Base-by-base conservation (phyloP, 2,888 invertebrate genomes). In the Amorpha juglandis region DNA sequence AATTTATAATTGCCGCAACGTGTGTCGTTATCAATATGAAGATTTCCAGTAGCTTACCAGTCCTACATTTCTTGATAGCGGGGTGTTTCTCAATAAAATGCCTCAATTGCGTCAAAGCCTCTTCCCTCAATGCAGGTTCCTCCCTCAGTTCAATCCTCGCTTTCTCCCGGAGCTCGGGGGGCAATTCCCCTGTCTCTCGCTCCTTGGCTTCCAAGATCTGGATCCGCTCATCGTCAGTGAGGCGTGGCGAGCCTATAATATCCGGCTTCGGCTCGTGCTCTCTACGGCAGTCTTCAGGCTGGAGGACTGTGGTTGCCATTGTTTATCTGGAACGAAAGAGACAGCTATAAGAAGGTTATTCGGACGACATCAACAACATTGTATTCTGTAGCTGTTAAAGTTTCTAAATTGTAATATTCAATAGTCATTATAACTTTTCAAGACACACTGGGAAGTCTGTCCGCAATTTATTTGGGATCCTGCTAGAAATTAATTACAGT, bases 51-150 rank as follows among this genome's bases (percentile, higher is more conserved):
- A 1, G 27, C 86, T 85, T 78, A 96, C 96, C 96, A 71, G 96
- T 97, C 70, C 98, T 94, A 84, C 98, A 98, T 78, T 95, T 95
- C 77, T 95, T 96, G 73, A 98, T 98, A 66, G 95, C 94, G 0
- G 97, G 96, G 89, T 98, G 97, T 84, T 97, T 97, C 63, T 94
- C 91, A 71, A 98, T 97, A 95, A 97, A 98, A 74, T 97, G 96
- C 64, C 97, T 94, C 92, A 98, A 95, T 82, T 97, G 97, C 12
- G 95, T 91, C 76, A 98, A 79, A 0, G 97, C 96, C 74, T 97
- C 96, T 6, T 96, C 95, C 55, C 97, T 92, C 7, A 95, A 94
- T 11, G 94, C 95, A 21, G 97, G 96, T 78, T 98, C 97, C 86
- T 98, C 98, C 55, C 97, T 94, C 27, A 98, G 91, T 82, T 98